Conservation (phyloP, 2,113 vertebrate genomes). For the Boleophthalmus pectinirostris region DNA sequence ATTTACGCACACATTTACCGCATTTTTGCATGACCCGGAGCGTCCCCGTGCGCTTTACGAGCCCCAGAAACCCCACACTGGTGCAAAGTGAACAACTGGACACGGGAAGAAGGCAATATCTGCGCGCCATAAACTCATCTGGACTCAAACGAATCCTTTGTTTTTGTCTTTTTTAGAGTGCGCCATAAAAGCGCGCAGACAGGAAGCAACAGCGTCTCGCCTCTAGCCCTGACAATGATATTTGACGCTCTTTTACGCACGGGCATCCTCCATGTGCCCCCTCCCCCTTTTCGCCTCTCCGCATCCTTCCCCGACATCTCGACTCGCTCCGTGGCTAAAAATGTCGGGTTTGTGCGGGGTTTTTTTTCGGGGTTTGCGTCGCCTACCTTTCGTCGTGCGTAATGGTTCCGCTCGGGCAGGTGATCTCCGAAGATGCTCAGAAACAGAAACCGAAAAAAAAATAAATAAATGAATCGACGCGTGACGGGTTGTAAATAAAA, state of each 20-base stretch:
- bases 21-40: no score
- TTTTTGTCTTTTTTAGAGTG: conserved; percentile 37
- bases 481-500: conserved; percentile 1
- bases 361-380: neutral
- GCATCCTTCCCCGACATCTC: neutral
- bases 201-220: conserved; percentile 41
- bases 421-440: neutral
- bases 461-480: no score
- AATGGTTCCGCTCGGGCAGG: neutral
- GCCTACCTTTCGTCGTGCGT: neutral
- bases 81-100: conserved; percentile 20
- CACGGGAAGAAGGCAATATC: conserved; percentile 41
- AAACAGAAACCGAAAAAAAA: neutral
- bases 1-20: neutral
- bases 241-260: neutral
- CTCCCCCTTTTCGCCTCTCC: conserved; percentile 11
- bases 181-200: conserved; percentile 51
- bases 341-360: neutral
- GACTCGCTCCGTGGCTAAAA: neutral
- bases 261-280: conserved; percentile 16
- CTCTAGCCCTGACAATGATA: conserved; percentile 18
- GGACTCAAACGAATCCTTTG: conserved; percentile 46
- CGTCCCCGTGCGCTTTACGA: neutral
- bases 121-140: conserved; percentile 65
- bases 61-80: neutral